Evolutionary conservation across 2,113 vertebrate genomes (phyloP), one percentile per base, ranked within the genome.

Genomic region (Nanorana parkeri): DNA sequence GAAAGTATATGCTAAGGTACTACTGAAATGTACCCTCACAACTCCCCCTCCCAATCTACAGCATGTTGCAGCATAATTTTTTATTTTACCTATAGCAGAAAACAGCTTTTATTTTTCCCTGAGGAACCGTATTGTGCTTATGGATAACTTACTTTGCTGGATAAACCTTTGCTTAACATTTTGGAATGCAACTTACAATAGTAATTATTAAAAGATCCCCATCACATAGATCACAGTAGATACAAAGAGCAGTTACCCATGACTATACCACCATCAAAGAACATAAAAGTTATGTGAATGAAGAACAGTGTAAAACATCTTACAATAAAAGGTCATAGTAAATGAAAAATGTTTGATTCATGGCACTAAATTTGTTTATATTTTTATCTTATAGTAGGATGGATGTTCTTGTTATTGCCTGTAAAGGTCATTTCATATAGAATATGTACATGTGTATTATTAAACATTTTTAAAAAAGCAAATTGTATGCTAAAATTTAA

Each of bases 141-240:
- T n/a, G n/a, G n/a, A n/a, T 5, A 2, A 2, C 20, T 74, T 81
- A 64, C 19, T 67, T 67, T 20, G 15, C 21, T 51, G 47, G 54
- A 75, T 56, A 64, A 81, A 72, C 79, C n/a, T 52, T 65, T 73
- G 61, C 54, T 51, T 81, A 61, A 65, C 28, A 75, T 66, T 74
- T 71, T 29, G 29, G 6, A 52, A 73, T 16, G 26, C 47, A 54
- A 19, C 69, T n/a, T 28, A 17, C 47, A 36, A 36, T 55, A 23
- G 56, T 41, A 47, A 32, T 52, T 54, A 54, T 26, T 24, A 20
- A 29, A 69, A 2, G 21, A 41, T 47, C 10, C 5, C 41, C 28
- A 55, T 56, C 47, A 36, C 28, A 24, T 26, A 36, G 32, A 36
- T 36, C 32, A 36, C 32, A 36, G 8, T 36, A 7, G 32, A 36